Conservation (phyloP, 1,140 invertebrate species). For the Drosophila aff. region DNA sequence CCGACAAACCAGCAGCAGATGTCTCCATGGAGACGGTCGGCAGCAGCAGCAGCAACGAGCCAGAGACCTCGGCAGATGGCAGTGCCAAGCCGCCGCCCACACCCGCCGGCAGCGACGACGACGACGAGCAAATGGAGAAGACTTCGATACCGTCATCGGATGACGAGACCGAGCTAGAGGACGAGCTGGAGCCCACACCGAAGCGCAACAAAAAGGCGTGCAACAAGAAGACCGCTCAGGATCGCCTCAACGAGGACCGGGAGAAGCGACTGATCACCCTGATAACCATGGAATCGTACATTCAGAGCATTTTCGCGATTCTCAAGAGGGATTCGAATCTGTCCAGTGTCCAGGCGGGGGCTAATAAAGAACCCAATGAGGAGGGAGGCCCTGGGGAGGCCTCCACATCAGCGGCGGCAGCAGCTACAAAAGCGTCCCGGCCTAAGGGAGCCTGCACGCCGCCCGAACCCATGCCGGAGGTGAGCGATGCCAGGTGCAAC, state of each 20-base stretch:
- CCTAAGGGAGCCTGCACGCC: conserved; percentile 62
- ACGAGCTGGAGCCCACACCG: conserved; percentile 69
- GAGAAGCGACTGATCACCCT: conserved; percentile 71
- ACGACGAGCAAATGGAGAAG: conserved; percentile 64
- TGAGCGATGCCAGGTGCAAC: conserved; percentile 30
- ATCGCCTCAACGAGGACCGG: conserved; percentile 74
- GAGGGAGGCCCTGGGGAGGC: conserved; percentile 46
- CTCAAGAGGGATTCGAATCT: conserved; percentile 68
- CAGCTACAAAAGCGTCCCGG: conserved; percentile 23
- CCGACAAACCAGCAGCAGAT: conserved; percentile 41
- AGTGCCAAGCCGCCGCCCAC: conserved; percentile 38
- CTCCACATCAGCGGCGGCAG: conserved; percentile 61
- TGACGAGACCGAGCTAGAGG: conserved; percentile 72
- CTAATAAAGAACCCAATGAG: conserved; percentile 41
- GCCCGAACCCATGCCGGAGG: conserved; percentile 48
- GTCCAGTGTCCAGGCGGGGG: conserved; percentile 8
- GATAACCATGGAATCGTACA: conserved; percentile 79
- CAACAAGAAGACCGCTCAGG: conserved; percentile 78
- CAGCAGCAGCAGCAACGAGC: conserved; percentile 13
- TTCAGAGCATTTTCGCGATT: conserved; percentile 74
- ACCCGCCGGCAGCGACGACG: conserved; percentile 52
- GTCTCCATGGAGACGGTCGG: conserved; percentile 43
- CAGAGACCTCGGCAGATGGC: conserved; percentile 1
- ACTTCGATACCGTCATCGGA: conserved; percentile 63
- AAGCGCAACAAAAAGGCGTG: conserved; percentile 68